Conservation (phyloP, 1,140 invertebrate species). For the Platorchestia sp. region DNA sequence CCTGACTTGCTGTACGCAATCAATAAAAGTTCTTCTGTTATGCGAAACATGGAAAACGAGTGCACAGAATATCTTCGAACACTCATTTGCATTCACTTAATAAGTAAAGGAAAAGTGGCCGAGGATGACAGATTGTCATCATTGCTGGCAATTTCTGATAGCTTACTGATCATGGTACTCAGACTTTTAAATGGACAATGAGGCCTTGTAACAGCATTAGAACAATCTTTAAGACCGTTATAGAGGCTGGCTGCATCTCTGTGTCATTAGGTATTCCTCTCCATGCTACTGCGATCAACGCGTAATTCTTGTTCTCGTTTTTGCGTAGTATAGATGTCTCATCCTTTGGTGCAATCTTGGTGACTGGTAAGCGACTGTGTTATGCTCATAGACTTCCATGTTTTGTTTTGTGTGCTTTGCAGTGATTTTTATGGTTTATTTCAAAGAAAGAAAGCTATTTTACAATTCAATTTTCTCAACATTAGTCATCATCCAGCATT, state of each 20-base stretch:
- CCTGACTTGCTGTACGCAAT: background rate
- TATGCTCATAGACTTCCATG: no score
- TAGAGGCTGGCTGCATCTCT: no score
- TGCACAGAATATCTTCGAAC: background rate
- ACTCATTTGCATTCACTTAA: background rate
- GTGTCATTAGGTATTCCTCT: background rate
- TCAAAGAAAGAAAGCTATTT: no score
- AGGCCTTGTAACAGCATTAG: background rate
- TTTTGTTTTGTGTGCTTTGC: no score
- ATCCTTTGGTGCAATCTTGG: no score
- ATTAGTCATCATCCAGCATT: no score
- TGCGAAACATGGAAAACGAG: background rate
- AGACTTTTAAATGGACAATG: background rate
- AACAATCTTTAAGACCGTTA: background rate
- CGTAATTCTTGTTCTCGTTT: background rate
- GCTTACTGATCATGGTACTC: background rate
- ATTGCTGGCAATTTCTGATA: background rate
- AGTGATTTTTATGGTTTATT: no score
- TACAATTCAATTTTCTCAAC: no score
- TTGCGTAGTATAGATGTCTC: no score
- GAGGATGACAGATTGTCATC: background rate
- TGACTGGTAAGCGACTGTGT: no score
- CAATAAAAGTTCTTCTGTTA: background rate
- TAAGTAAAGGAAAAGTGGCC: background rate
- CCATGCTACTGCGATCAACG: background rate